These are phyloP conservation scores for Amphipyra berbera DNA, from an alignment of 2,888 invertebrate species.

Conservation along the genomic window DNA sequence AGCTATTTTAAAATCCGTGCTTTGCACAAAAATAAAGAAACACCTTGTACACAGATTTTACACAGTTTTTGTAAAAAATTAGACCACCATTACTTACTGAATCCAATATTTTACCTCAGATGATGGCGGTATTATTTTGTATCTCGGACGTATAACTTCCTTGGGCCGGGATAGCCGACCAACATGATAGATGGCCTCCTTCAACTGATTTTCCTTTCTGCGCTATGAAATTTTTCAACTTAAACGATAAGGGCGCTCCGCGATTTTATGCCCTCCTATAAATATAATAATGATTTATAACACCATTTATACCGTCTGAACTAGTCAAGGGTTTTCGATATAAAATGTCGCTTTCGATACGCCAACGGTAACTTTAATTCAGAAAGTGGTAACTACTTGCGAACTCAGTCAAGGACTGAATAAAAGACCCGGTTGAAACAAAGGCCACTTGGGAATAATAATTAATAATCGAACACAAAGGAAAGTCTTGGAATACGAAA, in stretches of 20 bases:
- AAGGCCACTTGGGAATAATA: slow-evolving; percentile 74
- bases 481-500: slow-evolving; percentile 70
- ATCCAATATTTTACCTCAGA: slow-evolving; percentile 68
- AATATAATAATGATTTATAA: slow-evolving; percentile 80
- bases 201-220: slow-evolving; percentile 79
- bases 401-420: slow-evolving; percentile 66
- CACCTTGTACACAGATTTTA: neutral
- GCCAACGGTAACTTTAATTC: slow-evolving; percentile 61
- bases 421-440: slow-evolving; percentile 73
- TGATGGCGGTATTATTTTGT: slow-evolving; percentile 76
- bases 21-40: neutral
- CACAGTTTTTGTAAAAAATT: slow-evolving; percentile 18
- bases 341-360: slow-evolving; percentile 64
- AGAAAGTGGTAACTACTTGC: slow-evolving; percentile 69
- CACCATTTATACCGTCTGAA: slow-evolving; percentile 65
- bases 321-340: slow-evolving; percentile 67
- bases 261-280: slow-evolving; percentile 73
- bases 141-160: slow-evolving; percentile 77
- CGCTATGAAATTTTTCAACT: slow-evolving; percentile 83
- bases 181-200: slow-evolving; percentile 80
- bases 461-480: slow-evolving; percentile 82
- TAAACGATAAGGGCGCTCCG: slow-evolving; percentile 79
- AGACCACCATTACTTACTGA: slow-evolving; percentile 44
- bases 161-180: slow-evolving; percentile 71
- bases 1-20: no score